These are phyloP conservation scores for Drosophila testacea DNA, from an alignment of 2,888 invertebrate genomes.

Conservation along the genomic window DNA sequence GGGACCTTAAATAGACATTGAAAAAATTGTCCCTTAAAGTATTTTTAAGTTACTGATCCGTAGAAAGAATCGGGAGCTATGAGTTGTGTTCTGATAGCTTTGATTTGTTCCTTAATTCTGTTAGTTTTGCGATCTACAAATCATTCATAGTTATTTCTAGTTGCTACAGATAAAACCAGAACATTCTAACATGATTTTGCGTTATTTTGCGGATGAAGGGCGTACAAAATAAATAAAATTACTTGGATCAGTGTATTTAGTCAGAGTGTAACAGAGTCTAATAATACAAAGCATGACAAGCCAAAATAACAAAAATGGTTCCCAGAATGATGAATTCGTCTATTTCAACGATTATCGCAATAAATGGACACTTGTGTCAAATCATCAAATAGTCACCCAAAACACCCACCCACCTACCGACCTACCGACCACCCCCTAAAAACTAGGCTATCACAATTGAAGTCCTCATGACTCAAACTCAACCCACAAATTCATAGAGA, in stretches of 20 bases:
- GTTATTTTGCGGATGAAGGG: not conserved
- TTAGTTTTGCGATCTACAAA: not conserved
- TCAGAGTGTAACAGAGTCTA: not conserved
- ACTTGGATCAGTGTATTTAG: conserved; percentile 1
- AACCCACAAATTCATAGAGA: not conserved
- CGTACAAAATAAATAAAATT: not conserved
- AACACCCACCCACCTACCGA: not conserved
- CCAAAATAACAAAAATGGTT: conserved; percentile 4
- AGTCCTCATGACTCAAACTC: conserved; percentile 49
- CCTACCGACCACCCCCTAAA: conserved; percentile 4
- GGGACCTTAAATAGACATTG: no score
- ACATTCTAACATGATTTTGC: not conserved
- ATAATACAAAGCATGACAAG: conserved; percentile 7
- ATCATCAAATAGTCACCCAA: conserved; percentile 18
- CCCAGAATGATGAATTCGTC: conserved; percentile 32
- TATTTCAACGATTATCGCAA: conserved; percentile 34
- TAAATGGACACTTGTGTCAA: conserved; percentile 5
- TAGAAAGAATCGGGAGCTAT: no score
- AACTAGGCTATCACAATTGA: conserved; percentile 11
- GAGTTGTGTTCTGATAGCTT: no score
- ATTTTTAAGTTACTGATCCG: no score
- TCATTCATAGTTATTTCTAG: not conserved
- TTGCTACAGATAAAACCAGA: not conserved
- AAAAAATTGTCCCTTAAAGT: no score
- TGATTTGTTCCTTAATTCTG: no score